Percentiles rank a stretch among this genome's conserved stretches.
phyloP scores from a whole-genome alignment of 1,140 invertebrate genomes.

The Catajapyx aquilonaris region DNA sequence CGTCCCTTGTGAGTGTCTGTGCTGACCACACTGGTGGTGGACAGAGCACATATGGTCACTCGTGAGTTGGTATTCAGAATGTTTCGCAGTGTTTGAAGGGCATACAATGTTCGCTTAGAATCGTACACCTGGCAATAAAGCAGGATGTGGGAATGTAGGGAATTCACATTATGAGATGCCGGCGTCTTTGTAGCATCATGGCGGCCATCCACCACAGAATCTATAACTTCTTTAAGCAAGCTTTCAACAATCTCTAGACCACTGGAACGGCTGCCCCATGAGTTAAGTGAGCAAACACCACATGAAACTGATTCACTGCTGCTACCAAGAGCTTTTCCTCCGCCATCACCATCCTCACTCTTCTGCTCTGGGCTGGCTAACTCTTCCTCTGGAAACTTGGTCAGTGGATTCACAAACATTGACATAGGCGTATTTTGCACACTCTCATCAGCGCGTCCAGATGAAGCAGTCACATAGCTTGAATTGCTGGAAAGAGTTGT shows the following conservation, averaged over 20 bases:
- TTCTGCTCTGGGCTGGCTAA: no score
- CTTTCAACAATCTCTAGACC: constrained; percentile 26
- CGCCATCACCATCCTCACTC: neutral
- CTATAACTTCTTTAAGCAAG: constrained; percentile 31
- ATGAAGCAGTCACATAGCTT: no score
- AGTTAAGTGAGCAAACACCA: no score
- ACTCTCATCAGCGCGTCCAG: no score
- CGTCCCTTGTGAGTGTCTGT: constrained; percentile 20
- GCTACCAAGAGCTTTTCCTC: neutral
- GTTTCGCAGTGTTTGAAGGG: constrained; percentile 49
- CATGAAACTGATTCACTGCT: neutral
- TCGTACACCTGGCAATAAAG: constrained; percentile 66
- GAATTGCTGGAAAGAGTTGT: no score
- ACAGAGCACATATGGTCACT: constrained; percentile 44
- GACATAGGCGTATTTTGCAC: no score
- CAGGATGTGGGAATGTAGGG: constrained; percentile 61
- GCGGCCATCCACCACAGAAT: constrained; percentile 22
- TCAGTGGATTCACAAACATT: constrained; percentile 8
- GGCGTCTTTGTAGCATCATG: constrained; percentile 19
- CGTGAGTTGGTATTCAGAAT: constrained; percentile 49
- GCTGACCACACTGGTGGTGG: constrained; percentile 40
- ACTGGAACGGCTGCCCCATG: constrained; percentile 16
- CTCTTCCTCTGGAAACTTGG: no score
- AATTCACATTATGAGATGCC: constrained; percentile 21
- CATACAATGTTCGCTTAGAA: constrained; percentile 49